Evolutionary conservation across 2,113 vertebrate genomes (phyloP), one percentile per base, ranked within the genome.

Genomic region (Heliornis fulica): DNA sequence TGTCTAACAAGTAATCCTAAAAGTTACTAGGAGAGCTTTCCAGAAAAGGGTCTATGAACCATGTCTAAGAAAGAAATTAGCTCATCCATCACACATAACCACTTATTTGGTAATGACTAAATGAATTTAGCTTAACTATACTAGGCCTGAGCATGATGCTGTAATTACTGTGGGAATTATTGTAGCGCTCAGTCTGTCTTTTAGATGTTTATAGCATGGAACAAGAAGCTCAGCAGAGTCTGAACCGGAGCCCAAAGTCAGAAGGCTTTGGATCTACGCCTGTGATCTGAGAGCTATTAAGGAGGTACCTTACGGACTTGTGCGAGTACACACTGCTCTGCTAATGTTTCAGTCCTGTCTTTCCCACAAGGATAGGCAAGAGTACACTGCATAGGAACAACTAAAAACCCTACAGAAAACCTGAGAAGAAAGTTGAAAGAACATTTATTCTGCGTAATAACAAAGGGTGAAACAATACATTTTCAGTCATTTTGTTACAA

Each of bases 11-110:
- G 61, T 32, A 36, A 83, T 29, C 19, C 61, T 96, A 66, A 16
- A 81, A 85, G 45, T 93, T 97, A 94, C 72, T 91, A 77, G 81
- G 93, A 83, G 16, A 77, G 61, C 74, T 86, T 81, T 97, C 82
- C 94, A 89, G 78, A 89, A 89, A 94, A 72, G 25, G 17, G 54
- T 32, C 93, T 83, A 15, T 54, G 89, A 93, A 94, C 71, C 60
- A 76, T 36, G 64, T 43, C 86, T 86, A 91, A 90, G 70, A 85
- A 72, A 51, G 76, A 87, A 95, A 80, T 68, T 16, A 48, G 50
- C 75, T 78, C 88, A 91, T 87, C 66, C 81, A 80, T 77, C 83
- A 94, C 74, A 83, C 1, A 0, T 45, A 90, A 81, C 57, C 59
- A 76, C 34, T 92, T 83, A 78, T 65, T 75, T 84, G 54, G 71